Conservation (phyloP, 1,140 invertebrate genomes). For the Cydia splendana region DNA sequence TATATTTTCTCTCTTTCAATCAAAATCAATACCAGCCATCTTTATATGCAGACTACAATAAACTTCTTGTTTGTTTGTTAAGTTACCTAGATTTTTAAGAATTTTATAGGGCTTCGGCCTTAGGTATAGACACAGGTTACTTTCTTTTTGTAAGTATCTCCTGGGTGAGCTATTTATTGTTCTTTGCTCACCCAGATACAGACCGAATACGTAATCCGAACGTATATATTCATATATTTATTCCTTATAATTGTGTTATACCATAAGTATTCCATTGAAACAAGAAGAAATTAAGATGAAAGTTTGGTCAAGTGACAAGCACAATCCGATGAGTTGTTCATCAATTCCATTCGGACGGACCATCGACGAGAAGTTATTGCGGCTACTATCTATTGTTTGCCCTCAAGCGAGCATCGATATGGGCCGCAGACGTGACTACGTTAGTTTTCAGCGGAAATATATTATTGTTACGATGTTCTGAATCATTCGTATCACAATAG, state of each 20-base stretch:
- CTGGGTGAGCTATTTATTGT: too few relatives aligned
- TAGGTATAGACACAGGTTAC: too few relatives aligned
- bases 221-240: too few relatives aligned
- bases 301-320: constrained; percentile 5
- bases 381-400: constrained; percentile 32
- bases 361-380: constrained; percentile 13
- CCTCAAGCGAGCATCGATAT: not conserved
- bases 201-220: too few relatives aligned
- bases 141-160: too few relatives aligned
- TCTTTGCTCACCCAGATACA: too few relatives aligned
- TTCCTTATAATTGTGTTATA: not conserved
- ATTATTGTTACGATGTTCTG: constrained; percentile 43
- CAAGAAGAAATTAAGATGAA: constrained; percentile 13
- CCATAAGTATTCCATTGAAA: not conserved
- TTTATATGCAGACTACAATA: too few relatives aligned
- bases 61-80: too few relatives aligned
- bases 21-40: too few relatives aligned
- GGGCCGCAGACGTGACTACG: constrained; percentile 44
- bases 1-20: too few relatives aligned
- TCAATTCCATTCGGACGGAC: constrained; percentile 10
- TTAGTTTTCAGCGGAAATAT: constrained; percentile 41
- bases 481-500: constrained; percentile 48
- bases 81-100: too few relatives aligned
- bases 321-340: constrained; percentile 25
- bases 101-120: too few relatives aligned